Percentiles rank a stretch among this genome's conserved stretches.
phyloP scores from a whole-genome alignment of 2,888 invertebrate species.

The Callimorpha dominula region DNA sequence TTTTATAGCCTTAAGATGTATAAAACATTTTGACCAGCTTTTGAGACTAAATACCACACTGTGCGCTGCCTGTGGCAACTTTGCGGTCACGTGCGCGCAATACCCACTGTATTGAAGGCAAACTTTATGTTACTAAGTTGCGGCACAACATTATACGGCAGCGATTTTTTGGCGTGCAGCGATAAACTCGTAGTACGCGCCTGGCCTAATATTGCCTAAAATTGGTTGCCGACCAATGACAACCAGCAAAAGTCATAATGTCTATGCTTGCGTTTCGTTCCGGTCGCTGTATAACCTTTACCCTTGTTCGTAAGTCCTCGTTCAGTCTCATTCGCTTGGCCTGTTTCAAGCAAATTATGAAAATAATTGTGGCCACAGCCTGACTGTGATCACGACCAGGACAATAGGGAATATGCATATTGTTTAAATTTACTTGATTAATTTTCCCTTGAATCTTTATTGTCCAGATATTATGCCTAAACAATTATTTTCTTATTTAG shows the following conservation, averaged over 20 bases:
- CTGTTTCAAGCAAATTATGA: background rate
- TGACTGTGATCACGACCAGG: background rate
- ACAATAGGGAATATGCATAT: too few species aligned
- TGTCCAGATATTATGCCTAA: too few species aligned
- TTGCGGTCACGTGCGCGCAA: background rate
- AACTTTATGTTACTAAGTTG: background rate
- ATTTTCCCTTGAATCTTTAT: too few species aligned
- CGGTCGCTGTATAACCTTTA: background rate
- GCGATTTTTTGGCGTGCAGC: background rate
- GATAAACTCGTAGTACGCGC: background rate
- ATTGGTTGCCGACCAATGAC: background rate
- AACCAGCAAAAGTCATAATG: background rate
- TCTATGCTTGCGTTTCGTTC: background rate
- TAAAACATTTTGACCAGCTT: too few species aligned
- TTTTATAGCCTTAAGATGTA: too few species aligned
- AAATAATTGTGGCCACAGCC: background rate
- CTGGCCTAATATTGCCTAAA: background rate
- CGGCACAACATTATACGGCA: background rate
- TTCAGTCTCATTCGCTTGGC: background rate
- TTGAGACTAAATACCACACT: too few species aligned
- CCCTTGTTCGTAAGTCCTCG: background rate
- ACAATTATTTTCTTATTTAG: too few species aligned
- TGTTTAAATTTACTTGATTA: too few species aligned
- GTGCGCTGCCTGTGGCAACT: background rate
- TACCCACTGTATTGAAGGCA: background rate